Evolutionary conservation across 2,113 vertebrate species (phyloP), one percentile per base, ranked within the genome.

Genomic region (Motacilla alba): DNA sequence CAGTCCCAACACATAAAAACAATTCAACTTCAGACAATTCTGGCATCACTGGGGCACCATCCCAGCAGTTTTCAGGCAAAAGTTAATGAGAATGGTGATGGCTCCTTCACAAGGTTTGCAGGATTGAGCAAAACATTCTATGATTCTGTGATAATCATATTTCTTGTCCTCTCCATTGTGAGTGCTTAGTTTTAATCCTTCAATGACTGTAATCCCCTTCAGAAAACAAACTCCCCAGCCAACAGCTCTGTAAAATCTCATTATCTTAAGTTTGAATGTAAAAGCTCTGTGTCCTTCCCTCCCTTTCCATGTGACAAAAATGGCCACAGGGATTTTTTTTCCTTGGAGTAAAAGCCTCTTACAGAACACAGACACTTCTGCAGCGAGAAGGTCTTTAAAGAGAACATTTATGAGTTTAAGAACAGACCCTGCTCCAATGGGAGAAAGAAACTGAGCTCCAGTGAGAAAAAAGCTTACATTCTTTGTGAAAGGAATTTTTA

Each of bases 361-460:
- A 56, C 1, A 20, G 69, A 83, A 86, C 59, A 85, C 53, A 95
- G 63, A 84, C 50, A 79, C 22, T 68, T 89, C 69, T 82, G 28
- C 49, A 82, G 60, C 3, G 47, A 89, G 78, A 90, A 89, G 23
- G 31, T 85, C 41, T 70, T 95, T 87, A 95, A 84, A 86, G 41
- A 63, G 80, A 82, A 55, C 13, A 41, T 96, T 97, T 89, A 85
- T 59, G 83, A 88, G 44, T 70, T 88, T 76, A 70, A 89, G 56
- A 95, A 64, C 83, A 96, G 92, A 94, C 37, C 35, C 37, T 69
- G n/a, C 30, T 53, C 24, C 43, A 58, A 26, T 13, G 35, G 46
- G 89, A 91, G 69, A 87, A 23, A 89, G 70, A 96, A 94, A 73
- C 22, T 27, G 72, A 94, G 52, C 62, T 91, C 74, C 68, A 83